phyloP scores from a whole-genome alignment of 2,113 vertebrate genomes.

The Scalopus aquaticus region DNA sequence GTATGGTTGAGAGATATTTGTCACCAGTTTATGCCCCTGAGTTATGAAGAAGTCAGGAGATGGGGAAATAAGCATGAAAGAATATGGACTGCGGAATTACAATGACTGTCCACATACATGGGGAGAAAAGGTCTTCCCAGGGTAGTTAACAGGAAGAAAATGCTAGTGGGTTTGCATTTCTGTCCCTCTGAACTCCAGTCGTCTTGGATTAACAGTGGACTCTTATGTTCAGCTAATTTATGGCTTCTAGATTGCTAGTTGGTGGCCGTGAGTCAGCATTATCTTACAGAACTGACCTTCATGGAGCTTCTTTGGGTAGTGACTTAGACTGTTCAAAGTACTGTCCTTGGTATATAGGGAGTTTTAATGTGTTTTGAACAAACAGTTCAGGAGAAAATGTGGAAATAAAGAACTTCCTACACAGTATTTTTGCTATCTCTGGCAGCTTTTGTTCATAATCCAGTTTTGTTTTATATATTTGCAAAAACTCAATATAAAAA shows the following conservation, averaged over 20 bases:
- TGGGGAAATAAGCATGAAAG: not conserved
- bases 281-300: not conserved
- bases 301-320: not conserved
- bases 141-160: not conserved
- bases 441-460: slow-evolving; percentile 40
- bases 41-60: not conserved
- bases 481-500: slow-evolving; percentile 67
- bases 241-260: not conserved
- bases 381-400: slow-evolving; percentile 5
- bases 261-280: not conserved
- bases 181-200: not conserved
- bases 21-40: not conserved
- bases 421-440: slow-evolving; percentile 56
- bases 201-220: not conserved
- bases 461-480: slow-evolving; percentile 72
- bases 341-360: not conserved
- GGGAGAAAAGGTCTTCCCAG: not conserved
- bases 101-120: not conserved
- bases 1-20: not conserved
- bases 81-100: not conserved
- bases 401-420: not conserved
- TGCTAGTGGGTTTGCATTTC: not conserved
- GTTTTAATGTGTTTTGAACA: slow-evolving; percentile 47
- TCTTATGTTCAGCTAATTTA: not conserved
- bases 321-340: not conserved